Evolutionary conservation across 2,797 vertebrate species (phyloP), one percentile per base, ranked within the genome.

Genomic region (Morus bassanus): DNA sequence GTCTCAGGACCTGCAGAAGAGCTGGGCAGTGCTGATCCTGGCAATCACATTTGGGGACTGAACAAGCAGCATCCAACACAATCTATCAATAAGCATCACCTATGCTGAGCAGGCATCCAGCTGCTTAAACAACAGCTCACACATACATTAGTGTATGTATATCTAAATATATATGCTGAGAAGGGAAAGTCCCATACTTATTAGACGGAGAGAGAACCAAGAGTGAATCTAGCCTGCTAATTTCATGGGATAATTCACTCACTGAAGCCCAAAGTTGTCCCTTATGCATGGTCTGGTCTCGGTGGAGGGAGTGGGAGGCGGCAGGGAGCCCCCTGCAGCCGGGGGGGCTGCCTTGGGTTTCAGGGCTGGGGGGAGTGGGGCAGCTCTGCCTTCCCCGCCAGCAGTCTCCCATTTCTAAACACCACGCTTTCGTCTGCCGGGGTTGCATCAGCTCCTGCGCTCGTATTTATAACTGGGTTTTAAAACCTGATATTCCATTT

Each of bases 401-500:
- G 48, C 43, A 6, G 56, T 39, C 83, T 97, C 95, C 91, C 72
- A 0, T 95, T 96, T 91, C 96, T 83, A 94, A 97, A 95, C 96
- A 96, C 97, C 89, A 96, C 65, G 0, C 80, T 60, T 31, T 59
- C 30, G 1, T 30, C 93, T 43, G 85, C 91, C 8, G 7, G 74
- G 90, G 92, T 97, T 97, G 97, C 97, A 96, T 97, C 97, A 97
- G 95, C 97, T 93, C 97, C 94, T 1, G 27, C 5, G 10, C 69
- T 77, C 1, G 4, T 97, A 97, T 97, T 97, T 96, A 95, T 95
- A 97, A 82, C 96, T 14, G 11, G 68, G 35, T 60, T 89, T 96
- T 91, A 96, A 95, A 97, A 97, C 94, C 93, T 69, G 96, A 95
- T 97, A 93, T 95, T 95, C 95, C 95, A 96, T 94, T 97, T 97